These are phyloP conservation scores for Notodonta dromedarius DNA, from an alignment of 2,888 invertebrate species.

Conservation along the genomic window DNA sequence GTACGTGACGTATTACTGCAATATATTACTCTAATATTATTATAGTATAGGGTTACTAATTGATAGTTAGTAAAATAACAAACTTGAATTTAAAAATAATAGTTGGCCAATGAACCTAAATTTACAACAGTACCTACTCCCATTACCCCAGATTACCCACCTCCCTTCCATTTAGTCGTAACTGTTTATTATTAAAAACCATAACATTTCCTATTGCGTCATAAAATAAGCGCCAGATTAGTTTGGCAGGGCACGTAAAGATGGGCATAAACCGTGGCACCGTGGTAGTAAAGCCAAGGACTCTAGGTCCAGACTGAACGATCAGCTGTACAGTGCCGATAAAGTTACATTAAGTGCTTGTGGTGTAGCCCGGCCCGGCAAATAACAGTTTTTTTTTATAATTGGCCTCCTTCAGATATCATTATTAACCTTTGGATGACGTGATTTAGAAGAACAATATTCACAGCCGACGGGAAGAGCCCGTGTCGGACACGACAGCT, in stretches of 20 bases:
- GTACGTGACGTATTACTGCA: too few relatives aligned
- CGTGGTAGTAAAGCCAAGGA: background rate
- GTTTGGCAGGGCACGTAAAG: constrained; percentile 7
- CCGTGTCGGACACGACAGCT: too few relatives aligned
- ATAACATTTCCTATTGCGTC: background rate
- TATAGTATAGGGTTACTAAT: too few relatives aligned
- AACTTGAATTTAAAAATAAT: too few relatives aligned
- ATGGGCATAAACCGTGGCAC: constrained; percentile 4
- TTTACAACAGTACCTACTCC: too few relatives aligned
- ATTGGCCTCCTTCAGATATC: background rate
- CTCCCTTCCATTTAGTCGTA: background rate
- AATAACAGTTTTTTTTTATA: background rate
- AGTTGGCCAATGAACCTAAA: too few relatives aligned
- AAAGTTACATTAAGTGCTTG: constrained; percentile 6
- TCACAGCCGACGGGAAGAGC: too few relatives aligned
- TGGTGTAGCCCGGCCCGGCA: background rate
- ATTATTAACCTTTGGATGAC: background rate
- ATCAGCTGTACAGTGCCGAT: constrained; percentile 7
- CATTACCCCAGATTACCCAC: too few relatives aligned
- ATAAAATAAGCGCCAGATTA: constrained; percentile 4
- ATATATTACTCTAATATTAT: too few relatives aligned
- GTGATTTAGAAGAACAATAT: too few relatives aligned
- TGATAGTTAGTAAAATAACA: too few relatives aligned
- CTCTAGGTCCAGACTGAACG: constrained; percentile 6
- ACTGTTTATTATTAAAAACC: background rate